These are phyloP conservation scores for Grallaria varia DNA, from an alignment of 2,113 vertebrate species.

Conservation along the genomic window DNA sequence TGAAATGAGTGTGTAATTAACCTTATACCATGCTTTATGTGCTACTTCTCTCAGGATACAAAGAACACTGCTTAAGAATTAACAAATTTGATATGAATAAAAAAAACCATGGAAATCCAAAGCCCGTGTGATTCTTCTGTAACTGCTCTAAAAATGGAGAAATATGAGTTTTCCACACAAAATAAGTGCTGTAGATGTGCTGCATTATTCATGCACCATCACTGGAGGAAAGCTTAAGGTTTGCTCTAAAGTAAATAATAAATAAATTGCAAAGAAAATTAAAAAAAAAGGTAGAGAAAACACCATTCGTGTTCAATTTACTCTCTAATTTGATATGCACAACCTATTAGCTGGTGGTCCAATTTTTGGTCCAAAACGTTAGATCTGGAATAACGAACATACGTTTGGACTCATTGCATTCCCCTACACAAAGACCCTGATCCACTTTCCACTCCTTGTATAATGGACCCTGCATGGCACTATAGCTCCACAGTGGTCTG, in stretches of 20 bases:
- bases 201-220: not conserved
- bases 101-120: not conserved
- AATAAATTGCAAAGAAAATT: not conserved
- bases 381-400: conserved; percentile 63
- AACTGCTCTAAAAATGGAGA: not conserved
- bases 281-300: not conserved
- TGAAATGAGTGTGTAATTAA: not conserved
- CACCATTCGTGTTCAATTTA: not conserved
- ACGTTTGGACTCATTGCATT: conserved; percentile 66
- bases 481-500: conserved; percentile 72
- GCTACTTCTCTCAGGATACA: not conserved
- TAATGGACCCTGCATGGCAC: conserved; percentile 59
- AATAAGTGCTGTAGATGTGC: not conserved
- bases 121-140: not conserved
- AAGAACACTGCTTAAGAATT: not conserved
- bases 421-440: conserved; percentile 63
- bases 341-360: not conserved
- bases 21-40: not conserved
- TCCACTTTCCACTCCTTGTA: conserved; percentile 57
- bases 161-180: not conserved
- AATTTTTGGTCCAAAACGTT: not conserved
- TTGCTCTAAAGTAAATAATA: not conserved
- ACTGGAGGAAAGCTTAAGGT: not conserved
- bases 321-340: not conserved
- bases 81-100: not conserved